Conservation (phyloP, 2,797 vertebrate species). For the Labroides dimidiatus region DNA sequence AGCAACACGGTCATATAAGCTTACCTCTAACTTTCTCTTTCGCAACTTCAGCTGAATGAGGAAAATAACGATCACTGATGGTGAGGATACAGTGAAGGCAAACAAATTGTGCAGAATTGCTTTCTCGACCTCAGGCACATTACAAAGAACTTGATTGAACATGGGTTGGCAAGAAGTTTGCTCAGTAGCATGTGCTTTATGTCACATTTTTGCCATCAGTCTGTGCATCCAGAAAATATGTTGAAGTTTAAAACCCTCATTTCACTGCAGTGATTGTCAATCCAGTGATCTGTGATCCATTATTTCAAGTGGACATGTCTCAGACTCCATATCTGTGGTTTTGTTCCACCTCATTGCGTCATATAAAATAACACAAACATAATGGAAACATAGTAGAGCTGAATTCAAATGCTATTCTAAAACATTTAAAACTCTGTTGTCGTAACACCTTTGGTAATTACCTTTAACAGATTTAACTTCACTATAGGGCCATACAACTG, state of each 20-base stretch:
- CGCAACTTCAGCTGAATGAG: conserved; percentile 9
- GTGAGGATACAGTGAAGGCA: not conserved
- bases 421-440: not conserved
- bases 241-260: no score
- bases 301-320: no score
- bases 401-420: not conserved
- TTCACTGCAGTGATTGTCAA: no score
- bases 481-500: conserved; percentile 4
- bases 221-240: no score
- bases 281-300: no score
- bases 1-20: not conserved
- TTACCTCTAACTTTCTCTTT: conserved; percentile 2
- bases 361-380: not conserved
- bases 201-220: not conserved
- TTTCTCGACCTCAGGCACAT: not conserved
- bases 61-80: not conserved
- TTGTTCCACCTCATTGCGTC: not conserved
- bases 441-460: conserved; percentile 28
- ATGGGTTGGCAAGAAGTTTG: not conserved
- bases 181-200: not conserved
- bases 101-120: not conserved
- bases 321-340: no score
- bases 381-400: not conserved
- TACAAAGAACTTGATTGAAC: not conserved
- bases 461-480: conserved; percentile 23